A percentile compares a stretch with the other conserved stretches of the same genome.
These are phyloP conservation scores for Picathartes gymnocephalus DNA, from an alignment of 2,113 vertebrate species.

Conservation along the genomic window DNA sequence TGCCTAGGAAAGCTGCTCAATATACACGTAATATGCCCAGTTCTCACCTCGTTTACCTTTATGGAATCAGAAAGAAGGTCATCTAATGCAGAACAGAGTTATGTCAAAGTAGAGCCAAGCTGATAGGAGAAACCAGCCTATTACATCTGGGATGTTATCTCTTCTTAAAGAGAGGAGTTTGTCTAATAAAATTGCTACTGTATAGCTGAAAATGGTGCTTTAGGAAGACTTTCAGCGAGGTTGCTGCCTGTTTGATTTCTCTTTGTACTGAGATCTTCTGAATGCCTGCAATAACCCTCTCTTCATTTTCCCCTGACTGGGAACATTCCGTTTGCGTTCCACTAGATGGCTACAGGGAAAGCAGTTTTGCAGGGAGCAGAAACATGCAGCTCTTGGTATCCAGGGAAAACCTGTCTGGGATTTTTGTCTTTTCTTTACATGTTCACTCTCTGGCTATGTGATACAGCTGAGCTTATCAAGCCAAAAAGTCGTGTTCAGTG, in stretches of 20 bases:
- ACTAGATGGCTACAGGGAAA: slow-evolving; percentile 56
- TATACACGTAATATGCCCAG: background rate
- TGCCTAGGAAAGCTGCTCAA: background rate
- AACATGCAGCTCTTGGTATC: background rate
- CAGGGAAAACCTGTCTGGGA: background rate
- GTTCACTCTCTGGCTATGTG: background rate
- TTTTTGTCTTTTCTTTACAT: no score
- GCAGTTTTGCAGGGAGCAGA: background rate
- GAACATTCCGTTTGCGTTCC: background rate
- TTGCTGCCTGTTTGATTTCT: background rate
- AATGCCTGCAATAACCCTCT: background rate
- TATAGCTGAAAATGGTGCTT: background rate
- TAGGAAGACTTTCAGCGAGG: background rate
- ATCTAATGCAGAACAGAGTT: background rate
- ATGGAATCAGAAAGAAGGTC: background rate
- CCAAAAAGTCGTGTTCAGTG: background rate
- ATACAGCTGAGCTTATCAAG: background rate
- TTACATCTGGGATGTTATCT: background rate
- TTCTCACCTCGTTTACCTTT: background rate
- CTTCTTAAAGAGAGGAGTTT: background rate
- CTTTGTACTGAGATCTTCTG: background rate
- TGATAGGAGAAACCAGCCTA: background rate
- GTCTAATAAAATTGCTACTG: background rate
- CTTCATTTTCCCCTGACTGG: background rate
- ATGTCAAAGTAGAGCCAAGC: background rate